phyloP scores from a whole-genome alignment of 1,140 invertebrate genomes.

The Halictus rubicundus region DNA sequence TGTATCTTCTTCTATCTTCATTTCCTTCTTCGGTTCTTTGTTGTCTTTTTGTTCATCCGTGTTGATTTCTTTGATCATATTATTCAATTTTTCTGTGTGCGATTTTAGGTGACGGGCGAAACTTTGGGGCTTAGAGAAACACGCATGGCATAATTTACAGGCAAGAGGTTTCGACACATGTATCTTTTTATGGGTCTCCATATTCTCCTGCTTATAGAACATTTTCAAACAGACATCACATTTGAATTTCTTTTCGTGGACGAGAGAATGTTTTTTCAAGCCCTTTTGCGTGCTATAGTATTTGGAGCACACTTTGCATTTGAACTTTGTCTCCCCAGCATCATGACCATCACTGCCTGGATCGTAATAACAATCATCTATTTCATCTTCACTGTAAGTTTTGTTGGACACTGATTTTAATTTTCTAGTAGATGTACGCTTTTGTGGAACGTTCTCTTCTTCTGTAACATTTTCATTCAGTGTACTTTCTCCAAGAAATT shows the following conservation, averaged over 20 bases:
- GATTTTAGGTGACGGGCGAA: slow-evolving; percentile 70
- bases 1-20: slow-evolving; percentile 59
- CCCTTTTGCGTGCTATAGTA: slow-evolving; percentile 73
- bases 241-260: slow-evolving; percentile 75
- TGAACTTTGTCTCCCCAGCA: slow-evolving; percentile 68
- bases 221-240: slow-evolving; percentile 74
- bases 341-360: slow-evolving; percentile 65
- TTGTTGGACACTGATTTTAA: slow-evolving; percentile 64
- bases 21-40: slow-evolving; percentile 57
- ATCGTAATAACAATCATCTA: slow-evolving; percentile 68
- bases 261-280: slow-evolving; percentile 74
- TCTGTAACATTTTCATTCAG: slow-evolving; percentile 43
- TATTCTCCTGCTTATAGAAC: slow-evolving; percentile 75
- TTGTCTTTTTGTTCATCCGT: slow-evolving; percentile 54
- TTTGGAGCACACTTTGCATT: slow-evolving; percentile 75
- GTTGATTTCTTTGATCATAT: slow-evolving; percentile 65
- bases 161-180: slow-evolving; percentile 72
- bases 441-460: slow-evolving; percentile 55
- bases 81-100: slow-evolving; percentile 66
- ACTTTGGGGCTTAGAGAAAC: slow-evolving; percentile 69
- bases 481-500: slow-evolving; percentile 47
- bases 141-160: slow-evolving; percentile 71
- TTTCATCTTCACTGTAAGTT: slow-evolving; percentile 68
- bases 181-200: slow-evolving; percentile 73
- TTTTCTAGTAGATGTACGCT: slow-evolving; percentile 69